These are phyloP conservation scores for Nematopogon swammerdamellus DNA, from an alignment of 2,888 invertebrate species.

Conservation along the genomic window DNA sequence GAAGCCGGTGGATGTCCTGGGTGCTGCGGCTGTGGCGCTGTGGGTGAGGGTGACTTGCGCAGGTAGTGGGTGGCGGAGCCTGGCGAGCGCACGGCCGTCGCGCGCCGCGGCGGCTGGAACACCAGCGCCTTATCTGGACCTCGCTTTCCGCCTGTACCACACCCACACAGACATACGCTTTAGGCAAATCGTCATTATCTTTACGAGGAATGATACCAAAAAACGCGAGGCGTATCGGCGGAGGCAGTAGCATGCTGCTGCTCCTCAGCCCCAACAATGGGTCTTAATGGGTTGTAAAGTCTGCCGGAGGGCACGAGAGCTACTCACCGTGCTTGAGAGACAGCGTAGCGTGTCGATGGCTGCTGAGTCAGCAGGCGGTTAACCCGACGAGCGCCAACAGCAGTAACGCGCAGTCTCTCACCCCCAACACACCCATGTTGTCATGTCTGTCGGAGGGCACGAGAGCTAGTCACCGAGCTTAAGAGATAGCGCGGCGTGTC, in stretches of 20 bases:
- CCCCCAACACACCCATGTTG: too few relatives aligned
- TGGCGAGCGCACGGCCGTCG: constrained; percentile 83
- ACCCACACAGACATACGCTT: background rate
- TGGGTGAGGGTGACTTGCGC: constrained; percentile 92
- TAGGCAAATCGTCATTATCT: too few relatives aligned
- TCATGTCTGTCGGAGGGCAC: too few relatives aligned
- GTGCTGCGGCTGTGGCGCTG: constrained; percentile 53
- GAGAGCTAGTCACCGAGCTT: constrained; percentile 30
- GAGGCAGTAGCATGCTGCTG: too few relatives aligned
- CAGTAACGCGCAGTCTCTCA: too few relatives aligned
- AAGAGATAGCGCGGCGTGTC: constrained; percentile 24
- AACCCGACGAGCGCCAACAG: too few relatives aligned
- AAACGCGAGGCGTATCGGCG: too few relatives aligned
- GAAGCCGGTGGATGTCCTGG: constrained; percentile 16
- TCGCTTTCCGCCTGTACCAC: constrained; percentile 38
- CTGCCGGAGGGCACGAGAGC: too few relatives aligned
- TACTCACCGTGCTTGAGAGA: constrained; percentile 38
- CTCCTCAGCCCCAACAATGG: too few relatives aligned
- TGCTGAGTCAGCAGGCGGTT: too few relatives aligned
- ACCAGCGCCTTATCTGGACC: constrained; percentile 61
- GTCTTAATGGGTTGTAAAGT: too few relatives aligned
- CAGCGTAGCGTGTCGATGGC: constrained; percentile 15
- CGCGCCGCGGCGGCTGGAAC: constrained; percentile 69
- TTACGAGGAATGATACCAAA: too few relatives aligned
- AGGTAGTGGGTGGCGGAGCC: constrained; percentile 80